Conservation (phyloP, 2,888 invertebrate species). For the Frankliniella fusca region DNA sequence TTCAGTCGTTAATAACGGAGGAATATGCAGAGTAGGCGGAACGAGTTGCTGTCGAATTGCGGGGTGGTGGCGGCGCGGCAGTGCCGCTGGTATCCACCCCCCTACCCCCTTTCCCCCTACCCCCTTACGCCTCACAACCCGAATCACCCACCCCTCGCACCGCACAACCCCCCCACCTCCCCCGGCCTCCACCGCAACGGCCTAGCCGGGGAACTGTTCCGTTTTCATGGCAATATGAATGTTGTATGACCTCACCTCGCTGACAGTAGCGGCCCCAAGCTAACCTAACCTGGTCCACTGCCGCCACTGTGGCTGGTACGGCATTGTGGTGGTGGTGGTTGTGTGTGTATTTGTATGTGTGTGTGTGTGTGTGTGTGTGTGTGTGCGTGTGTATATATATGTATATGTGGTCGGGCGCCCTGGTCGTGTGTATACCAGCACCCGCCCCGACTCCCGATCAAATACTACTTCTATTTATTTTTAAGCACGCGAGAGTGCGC, state of each 20-base stretch:
- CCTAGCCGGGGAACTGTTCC: not conserved
- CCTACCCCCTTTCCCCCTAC: not conserved
- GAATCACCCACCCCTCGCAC: too few relatives aligned
- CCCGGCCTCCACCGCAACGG: not conserved
- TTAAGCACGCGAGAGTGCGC: too few relatives aligned
- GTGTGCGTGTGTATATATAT: not conserved
- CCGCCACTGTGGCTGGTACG: too few relatives aligned
- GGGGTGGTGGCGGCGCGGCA: not conserved
- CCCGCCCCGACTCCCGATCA: too few relatives aligned
- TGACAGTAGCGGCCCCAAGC: too few relatives aligned
- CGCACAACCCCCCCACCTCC: too few relatives aligned
- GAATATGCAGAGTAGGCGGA: conserved; percentile 22
- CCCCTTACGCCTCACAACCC: not conserved
- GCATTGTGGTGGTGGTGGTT: too few relatives aligned
- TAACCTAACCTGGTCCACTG: too few relatives aligned
- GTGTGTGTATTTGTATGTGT: not conserved
- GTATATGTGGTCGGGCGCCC: not conserved
- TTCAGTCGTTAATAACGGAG: conserved; percentile 20
- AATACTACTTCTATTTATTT: too few relatives aligned
- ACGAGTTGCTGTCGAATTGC: not conserved
- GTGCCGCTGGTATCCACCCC: not conserved
- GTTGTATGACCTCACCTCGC: conserved; percentile 9
- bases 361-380: not conserved
- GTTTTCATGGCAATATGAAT: conserved; percentile 17
- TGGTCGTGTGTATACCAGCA: not conserved